Evolutionary conservation across 2,888 invertebrate species (phyloP).

Genomic region (Philopedon plagiatum): DNA sequence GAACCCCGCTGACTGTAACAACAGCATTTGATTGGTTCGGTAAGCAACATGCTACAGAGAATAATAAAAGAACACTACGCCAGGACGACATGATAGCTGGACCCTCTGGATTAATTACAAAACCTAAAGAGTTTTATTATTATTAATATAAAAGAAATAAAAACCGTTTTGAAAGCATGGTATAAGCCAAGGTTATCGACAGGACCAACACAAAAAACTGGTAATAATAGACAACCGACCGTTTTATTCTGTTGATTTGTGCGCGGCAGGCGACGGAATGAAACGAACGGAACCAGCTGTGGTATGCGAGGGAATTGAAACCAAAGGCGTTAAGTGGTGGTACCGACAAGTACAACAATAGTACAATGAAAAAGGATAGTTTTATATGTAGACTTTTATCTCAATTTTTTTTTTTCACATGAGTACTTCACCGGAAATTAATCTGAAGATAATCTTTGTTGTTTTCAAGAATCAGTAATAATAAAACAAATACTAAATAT

Average conservation of each 20-base stretch:
- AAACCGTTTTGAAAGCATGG: slow-evolving; percentile 11
- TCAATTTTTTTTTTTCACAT: neutral
- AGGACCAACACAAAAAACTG: neutral
- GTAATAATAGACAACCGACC: neutral
- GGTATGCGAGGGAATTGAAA: neutral
- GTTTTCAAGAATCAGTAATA: too few species aligned
- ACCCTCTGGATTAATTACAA: neutral
- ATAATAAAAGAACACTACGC: neutral
- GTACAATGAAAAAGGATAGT: neutral
- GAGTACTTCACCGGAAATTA: neutral
- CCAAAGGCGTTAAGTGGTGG: slow-evolving; percentile 20
- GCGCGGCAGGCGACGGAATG: neutral
- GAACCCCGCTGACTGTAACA: slow-evolving; percentile 68
- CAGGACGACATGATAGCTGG: neutral
- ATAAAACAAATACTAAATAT: too few species aligned
- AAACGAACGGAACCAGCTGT: neutral
- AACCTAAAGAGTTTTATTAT: slow-evolving; percentile 3
- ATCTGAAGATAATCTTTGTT: neutral
- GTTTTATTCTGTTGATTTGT: slow-evolving; percentile 1
- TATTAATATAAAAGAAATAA: slow-evolving; percentile 9
- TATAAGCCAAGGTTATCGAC: slow-evolving; percentile 17
- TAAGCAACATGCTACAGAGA: neutral
- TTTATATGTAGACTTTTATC: neutral
- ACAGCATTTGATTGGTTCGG: slow-evolving; percentile 9
- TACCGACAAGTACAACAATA: too few species aligned